These are phyloP conservation scores for Cavia porcellus DNA, from an alignment of 2,113 vertebrate genomes.

Conservation along the genomic window DNA sequence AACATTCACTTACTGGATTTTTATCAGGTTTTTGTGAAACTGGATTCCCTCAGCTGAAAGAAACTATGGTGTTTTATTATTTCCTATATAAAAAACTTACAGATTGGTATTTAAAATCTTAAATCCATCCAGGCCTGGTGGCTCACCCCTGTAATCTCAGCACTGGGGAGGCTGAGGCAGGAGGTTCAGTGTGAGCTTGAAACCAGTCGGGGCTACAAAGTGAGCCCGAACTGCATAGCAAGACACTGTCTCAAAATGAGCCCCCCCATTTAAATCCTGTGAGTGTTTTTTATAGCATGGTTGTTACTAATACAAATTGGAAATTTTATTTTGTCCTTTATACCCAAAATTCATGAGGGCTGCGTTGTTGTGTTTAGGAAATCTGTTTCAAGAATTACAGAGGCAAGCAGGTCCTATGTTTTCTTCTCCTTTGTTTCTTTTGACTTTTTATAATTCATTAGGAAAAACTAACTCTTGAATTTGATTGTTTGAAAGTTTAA, in stretches of 20 bases:
- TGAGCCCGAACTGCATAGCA: no score
- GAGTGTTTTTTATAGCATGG: not conserved
- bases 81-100: slow-evolving; percentile 7
- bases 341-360: not conserved
- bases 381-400: not conserved
- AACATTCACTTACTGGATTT: slow-evolving; percentile 12
- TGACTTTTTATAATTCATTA: slow-evolving; percentile 8
- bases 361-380: slow-evolving; percentile 1
- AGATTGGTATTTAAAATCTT: slow-evolving; percentile 10
- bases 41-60: not conserved
- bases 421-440: not conserved
- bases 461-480: not conserved
- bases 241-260: no score
- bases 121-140: no score
- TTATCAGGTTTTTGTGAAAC: not conserved
- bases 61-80: not conserved
- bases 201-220: no score
- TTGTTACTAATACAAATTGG: not conserved
- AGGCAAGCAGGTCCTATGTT: not conserved
- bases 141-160: no score
- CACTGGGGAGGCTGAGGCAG: no score
- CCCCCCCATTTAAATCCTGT: not conserved
- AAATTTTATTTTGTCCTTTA: slow-evolving; percentile 32
- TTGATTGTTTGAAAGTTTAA: slow-evolving; percentile 53
- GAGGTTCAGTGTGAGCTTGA: no score